Percentiles rank a stretch among this genome's conserved stretches.
phyloP scores from a whole-genome alignment of 2,888 invertebrate species.

The Orgyia antiqua region DNA sequence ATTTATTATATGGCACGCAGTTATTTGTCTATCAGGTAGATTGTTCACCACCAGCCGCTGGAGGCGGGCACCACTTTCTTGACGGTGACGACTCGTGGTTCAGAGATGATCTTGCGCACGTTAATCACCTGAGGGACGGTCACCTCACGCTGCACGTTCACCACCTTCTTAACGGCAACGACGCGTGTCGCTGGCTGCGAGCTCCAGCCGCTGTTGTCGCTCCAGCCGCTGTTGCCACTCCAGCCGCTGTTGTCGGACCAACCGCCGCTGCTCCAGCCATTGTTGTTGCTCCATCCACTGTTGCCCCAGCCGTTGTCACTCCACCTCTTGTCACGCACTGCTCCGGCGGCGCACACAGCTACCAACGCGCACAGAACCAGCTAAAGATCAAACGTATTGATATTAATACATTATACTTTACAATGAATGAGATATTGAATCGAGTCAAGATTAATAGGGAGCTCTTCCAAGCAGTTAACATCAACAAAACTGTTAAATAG shows the following conservation, averaged over 20 bases:
- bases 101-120: slow-evolving; percentile 44
- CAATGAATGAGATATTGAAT: too few species aligned
- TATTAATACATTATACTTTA: too few species aligned
- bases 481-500: too few species aligned
- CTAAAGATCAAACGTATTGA: too few species aligned
- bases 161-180: slow-evolving; percentile 35
- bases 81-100: slow-evolving; percentile 45
- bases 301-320: not conserved
- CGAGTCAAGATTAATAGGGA: too few species aligned
- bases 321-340: slow-evolving; percentile 20
- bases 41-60: slow-evolving; percentile 3
- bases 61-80: slow-evolving; percentile 37
- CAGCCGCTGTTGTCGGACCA: not conserved
- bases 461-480: too few species aligned
- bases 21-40: too few species aligned
- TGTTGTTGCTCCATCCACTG: not conserved
- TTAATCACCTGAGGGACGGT: slow-evolving; percentile 36
- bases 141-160: slow-evolving; percentile 39
- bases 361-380: slow-evolving; percentile 15
- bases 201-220: slow-evolving; percentile 5
- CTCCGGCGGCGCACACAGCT: slow-evolving; percentile 13
- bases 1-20: too few species aligned
- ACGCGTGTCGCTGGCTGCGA: slow-evolving; percentile 32
- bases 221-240: slow-evolving; percentile 1
- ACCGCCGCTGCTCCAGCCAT: slow-evolving; percentile 8